These are phyloP conservation scores for Neotoxoptera formosana DNA, from an alignment of 1,140 invertebrate genomes.

Conservation along the genomic window DNA sequence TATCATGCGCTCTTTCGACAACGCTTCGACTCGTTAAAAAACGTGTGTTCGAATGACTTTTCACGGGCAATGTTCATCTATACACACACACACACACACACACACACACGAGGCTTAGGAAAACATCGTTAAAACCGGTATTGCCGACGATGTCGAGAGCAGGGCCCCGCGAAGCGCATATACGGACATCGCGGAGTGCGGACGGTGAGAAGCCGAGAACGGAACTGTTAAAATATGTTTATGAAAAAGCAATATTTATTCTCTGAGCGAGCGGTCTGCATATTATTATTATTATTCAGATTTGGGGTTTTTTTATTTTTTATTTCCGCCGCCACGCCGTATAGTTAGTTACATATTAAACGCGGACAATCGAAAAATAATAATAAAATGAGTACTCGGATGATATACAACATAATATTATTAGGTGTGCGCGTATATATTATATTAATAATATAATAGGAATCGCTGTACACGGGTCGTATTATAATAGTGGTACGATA, in stretches of 20 bases:
- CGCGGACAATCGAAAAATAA: not conserved
- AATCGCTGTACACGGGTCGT: too few species aligned
- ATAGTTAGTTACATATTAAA: not conserved
- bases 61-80: not conserved
- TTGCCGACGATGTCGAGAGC: not conserved
- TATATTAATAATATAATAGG: too few species aligned
- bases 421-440: not conserved
- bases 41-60: not conserved
- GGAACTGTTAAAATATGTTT: not conserved
- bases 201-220: not conserved
- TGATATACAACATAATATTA: too few species aligned
- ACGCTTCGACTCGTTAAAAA: not conserved
- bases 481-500: too few species aligned
- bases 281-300: conserved; percentile 3
- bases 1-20: not conserved
- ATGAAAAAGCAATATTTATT: conserved; percentile 14
- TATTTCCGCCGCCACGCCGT: not conserved
- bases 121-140: conserved; percentile 8
- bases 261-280: not conserved
- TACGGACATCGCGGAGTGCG: not conserved
- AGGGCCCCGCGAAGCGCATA: too few species aligned
- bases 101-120: not conserved
- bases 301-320: not conserved
- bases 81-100: not conserved
- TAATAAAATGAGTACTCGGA: not conserved